phyloP scores from a whole-genome alignment of 2,113 vertebrate species.

The Poicephalus meyeri region DNA sequence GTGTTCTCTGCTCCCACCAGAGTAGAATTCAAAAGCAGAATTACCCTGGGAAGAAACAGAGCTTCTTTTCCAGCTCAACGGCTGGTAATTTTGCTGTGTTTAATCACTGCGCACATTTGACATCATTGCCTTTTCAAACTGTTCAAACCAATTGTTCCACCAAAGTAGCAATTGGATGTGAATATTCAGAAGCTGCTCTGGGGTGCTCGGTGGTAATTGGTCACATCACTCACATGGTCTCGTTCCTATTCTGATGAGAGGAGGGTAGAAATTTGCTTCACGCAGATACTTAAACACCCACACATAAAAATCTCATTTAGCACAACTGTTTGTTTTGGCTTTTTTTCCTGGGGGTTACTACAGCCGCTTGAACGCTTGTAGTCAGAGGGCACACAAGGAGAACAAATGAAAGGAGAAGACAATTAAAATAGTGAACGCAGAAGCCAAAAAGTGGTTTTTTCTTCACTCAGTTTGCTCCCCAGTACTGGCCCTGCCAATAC shows the following conservation, averaged over 20 bases:
- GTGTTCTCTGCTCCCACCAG: neutral
- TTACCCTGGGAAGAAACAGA: neutral
- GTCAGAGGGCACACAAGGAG: neutral
- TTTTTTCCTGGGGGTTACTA: neutral
- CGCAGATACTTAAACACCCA: neutral
- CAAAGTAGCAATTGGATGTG: conserved; percentile 16
- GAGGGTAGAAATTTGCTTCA: conserved; percentile 37
- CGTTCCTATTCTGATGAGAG: conserved; percentile 31
- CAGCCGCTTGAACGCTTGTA: accelerated
- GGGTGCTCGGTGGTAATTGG: conserved; percentile 31
- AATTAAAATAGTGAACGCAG: neutral
- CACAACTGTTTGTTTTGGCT: neutral
- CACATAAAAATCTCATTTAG: conserved; percentile 30
- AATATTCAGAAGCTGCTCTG: conserved; percentile 54
- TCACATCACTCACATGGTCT: conserved; percentile 51
- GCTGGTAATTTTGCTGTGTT: conserved; percentile 4
- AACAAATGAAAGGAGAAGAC: neutral
- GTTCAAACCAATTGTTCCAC: conserved; percentile 47
- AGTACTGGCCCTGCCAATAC: neutral
- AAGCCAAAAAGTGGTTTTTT: neutral
- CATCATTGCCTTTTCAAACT: conserved; percentile 48
- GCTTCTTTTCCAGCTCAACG: neutral
- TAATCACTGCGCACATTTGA: conserved; percentile 42
- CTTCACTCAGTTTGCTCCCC: accelerated
- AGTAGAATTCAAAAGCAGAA: neutral